These are phyloP conservation scores for Diorhabda carinulata DNA, from an alignment of 1,140 invertebrate species.

Conservation along the genomic window DNA sequence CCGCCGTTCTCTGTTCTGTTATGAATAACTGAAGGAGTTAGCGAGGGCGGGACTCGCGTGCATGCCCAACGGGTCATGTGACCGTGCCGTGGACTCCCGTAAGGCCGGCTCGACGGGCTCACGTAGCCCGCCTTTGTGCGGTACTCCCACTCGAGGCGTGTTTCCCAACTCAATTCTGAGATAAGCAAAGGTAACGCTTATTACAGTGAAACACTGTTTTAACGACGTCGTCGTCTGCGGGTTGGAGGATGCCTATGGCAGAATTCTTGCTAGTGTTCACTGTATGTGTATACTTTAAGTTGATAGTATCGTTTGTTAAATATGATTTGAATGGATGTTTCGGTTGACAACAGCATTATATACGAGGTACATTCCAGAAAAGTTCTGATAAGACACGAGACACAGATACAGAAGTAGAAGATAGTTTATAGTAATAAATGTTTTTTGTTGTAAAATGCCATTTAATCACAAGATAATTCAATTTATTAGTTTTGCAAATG, in stretches of 20 bases:
- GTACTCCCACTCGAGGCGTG: conserved; percentile 21
- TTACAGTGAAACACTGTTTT: neutral
- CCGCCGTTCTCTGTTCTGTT: conserved; percentile 4
- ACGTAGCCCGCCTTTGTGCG: conserved; percentile 32
- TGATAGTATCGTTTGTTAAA: no score
- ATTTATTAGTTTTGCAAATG: no score
- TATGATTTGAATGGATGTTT: no score
- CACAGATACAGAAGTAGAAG: no score
- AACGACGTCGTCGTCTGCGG: neutral
- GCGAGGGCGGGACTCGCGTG: conserved; percentile 37
- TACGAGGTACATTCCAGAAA: no score
- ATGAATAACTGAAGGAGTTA: conserved; percentile 37
- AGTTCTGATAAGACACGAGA: no score
- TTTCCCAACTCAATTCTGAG: neutral
- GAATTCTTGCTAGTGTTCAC: no score
- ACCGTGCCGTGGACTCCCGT: conserved; percentile 28
- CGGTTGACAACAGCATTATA: no score
- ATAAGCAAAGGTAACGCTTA: neutral
- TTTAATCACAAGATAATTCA: no score
- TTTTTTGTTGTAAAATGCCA: no score
- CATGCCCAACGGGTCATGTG: conserved; percentile 40
- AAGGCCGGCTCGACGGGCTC: conserved; percentile 25
- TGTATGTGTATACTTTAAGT: no score
- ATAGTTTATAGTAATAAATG: no score
- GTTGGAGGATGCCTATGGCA: neutral